Base-by-base conservation (phyloP, 1,140 invertebrate species). In the Drosophila nebulosa region DNA sequence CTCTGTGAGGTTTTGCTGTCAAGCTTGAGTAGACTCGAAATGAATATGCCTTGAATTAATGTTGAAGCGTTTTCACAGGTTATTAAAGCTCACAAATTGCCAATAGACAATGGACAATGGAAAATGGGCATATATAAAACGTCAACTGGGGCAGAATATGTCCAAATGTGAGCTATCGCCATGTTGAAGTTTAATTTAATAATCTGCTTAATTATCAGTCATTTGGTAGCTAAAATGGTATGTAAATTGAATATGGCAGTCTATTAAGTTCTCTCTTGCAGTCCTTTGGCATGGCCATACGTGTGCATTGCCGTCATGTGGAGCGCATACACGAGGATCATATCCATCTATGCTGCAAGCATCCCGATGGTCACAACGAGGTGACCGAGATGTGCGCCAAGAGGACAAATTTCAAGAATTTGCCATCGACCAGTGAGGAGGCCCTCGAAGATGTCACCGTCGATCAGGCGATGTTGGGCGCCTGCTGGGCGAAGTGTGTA, bases 301-400 rank as follows among this genome's bases (percentile, higher is more conserved):
- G 68, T 0, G n/a, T 81, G 0, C 65, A 81, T 6, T 89, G 80
- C 21, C 61, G 56, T 4, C 66, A 89, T 16, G 55, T 70, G 58
- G 69, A 81, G 10, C 58, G 72, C 0, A 70, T 89, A 0, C 80
- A 74, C n/a, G 85, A 89, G 86, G 78, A 90, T 65, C 79, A 86
- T 16, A 89, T 89, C 10, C 80, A 90, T 10, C 57, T 50, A 12
- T 89, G 85, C 56, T 89, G 85, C 55, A 62, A 85, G 24, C 85
- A 89, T 75, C 85, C 85, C 0, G 85, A 89, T 52, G 85, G 85
- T 0, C 86, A 81, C 10, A 73, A 89, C 9, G 86, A 79, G 0
- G 51, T 89, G 2, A 79, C 64, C 1, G 80, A 86, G 39, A 32
- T 22, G 14, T 89, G 85, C 22, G 80, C 81, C 18, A 61, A 76